Percentiles rank a stretch among this genome's conserved stretches.
Evolutionary conservation across 2,888 invertebrate genomes (phyloP).

Genomic region (Chloroclysta siterata): DNA sequence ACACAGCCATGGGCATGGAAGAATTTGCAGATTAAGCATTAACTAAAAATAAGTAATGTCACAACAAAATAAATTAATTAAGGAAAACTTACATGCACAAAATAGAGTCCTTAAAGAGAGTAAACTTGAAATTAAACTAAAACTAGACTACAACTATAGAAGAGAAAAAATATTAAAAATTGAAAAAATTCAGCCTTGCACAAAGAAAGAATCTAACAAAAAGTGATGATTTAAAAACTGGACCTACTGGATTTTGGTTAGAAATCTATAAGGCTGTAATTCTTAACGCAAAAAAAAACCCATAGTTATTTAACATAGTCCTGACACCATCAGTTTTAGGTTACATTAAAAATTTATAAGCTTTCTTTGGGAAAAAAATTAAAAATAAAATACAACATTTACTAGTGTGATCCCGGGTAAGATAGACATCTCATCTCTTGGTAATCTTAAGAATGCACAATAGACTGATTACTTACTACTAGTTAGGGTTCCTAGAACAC

Average conservation of each 20-base stretch:
- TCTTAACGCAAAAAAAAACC: background rate
- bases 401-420: too few relatives aligned
- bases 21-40: too few relatives aligned
- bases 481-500: too few relatives aligned
- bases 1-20: too few relatives aligned
- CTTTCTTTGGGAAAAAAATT: too few relatives aligned
- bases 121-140: conserved; percentile 32
- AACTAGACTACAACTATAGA: conserved; percentile 25
- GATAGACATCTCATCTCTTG: too few relatives aligned
- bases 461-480: too few relatives aligned
- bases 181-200: conserved; percentile 56
- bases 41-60: too few relatives aligned
- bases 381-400: too few relatives aligned
- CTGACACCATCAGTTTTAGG: background rate
- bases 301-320: background rate
- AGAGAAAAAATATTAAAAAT: conserved; percentile 44
- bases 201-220: conserved; percentile 74
- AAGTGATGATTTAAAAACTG: conserved; percentile 51
- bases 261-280: conserved; percentile 51
- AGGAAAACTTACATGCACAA: conserved; percentile 31
- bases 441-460: too few relatives aligned
- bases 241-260: conserved; percentile 62
- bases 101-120: conserved; percentile 18
- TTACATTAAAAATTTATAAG: background rate
- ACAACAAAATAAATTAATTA: background rate